These are phyloP conservation scores for Columbina picui DNA, from an alignment of 2,113 vertebrate genomes.

Conservation along the genomic window DNA sequence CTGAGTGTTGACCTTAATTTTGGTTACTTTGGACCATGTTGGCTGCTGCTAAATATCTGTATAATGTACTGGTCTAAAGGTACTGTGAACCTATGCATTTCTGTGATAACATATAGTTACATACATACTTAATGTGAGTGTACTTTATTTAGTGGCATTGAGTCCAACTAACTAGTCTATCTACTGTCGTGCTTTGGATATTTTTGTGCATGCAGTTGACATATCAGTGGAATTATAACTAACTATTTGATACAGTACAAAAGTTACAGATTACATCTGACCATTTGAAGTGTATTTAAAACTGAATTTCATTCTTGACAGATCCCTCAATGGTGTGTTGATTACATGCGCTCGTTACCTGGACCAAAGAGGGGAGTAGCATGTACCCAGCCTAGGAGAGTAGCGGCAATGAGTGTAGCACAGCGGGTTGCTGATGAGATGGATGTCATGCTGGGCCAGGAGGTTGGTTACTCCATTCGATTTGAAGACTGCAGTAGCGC, in stretches of 20 bases:
- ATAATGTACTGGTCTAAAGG: not conserved
- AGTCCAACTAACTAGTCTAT: accelerated
- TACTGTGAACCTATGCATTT: not conserved
- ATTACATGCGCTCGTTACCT: conserved; percentile 87
- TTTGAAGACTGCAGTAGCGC: conserved; percentile 98
- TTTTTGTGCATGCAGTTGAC: not conserved
- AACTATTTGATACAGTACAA: not conserved
- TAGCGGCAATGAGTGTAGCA: conserved; percentile 96
- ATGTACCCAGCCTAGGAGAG: conserved; percentile 93
- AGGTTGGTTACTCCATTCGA: conserved; percentile 95
- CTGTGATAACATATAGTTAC: not conserved
- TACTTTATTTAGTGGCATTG: not conserved
- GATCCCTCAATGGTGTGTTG: conserved; percentile 98
- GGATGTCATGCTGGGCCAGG: conserved; percentile 96
- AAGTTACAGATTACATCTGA: not conserved
- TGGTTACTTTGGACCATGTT: not conserved
- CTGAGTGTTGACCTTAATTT: not conserved
- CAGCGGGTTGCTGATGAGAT: conserved; percentile 97
- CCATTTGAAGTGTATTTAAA: not conserved
- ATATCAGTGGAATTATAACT: not conserved
- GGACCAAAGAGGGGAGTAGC: conserved; percentile 93
- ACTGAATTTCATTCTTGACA: conserved; percentile 51
- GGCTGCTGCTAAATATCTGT: not conserved
- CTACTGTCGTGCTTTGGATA: not conserved
- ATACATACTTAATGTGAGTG: accelerated